A percentile compares a stretch with the other conserved stretches of the same genome.
Conservation (phyloP, 2,797 vertebrate species). For the Sciurus carolinensis region DNA sequence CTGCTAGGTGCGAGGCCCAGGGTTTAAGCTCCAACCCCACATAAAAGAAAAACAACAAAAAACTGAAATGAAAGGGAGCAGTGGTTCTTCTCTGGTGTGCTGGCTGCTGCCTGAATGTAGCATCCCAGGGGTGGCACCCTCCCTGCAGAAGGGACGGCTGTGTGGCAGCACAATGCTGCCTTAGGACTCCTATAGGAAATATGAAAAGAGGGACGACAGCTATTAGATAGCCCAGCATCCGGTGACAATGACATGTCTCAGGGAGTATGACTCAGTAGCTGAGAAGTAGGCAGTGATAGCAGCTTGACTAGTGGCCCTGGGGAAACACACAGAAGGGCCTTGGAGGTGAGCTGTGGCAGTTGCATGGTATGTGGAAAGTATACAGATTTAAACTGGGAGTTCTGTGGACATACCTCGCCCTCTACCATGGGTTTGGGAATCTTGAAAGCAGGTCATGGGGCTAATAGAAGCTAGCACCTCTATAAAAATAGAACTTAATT, state of each 20-base stretch:
- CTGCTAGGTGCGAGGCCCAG: background rate
- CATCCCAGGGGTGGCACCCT: background rate
- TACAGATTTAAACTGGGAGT: background rate
- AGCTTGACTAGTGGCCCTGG: background rate
- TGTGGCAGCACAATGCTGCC: background rate
- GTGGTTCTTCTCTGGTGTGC: background rate
- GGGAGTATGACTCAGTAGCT: background rate
- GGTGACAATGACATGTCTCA: background rate
- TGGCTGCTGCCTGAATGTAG: background rate
- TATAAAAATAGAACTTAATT: conserved; percentile 1
- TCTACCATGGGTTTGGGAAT: background rate
- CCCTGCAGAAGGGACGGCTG: background rate
- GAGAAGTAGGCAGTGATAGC: background rate
- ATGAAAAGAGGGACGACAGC: background rate
- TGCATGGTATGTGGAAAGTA: background rate
- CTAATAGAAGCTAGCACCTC: background rate
- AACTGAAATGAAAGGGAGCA: background rate
- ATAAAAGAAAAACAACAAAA: background rate
- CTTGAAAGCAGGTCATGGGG: background rate
- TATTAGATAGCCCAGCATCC: background rate
- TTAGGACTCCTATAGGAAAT: background rate
- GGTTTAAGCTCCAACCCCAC: background rate
- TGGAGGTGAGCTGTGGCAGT: background rate
- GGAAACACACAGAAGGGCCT: background rate
- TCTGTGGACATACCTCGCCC: background rate